These are phyloP conservation scores for Hyposoter didymator DNA, from an alignment of 2,888 invertebrate genomes.

Conservation along the genomic window DNA sequence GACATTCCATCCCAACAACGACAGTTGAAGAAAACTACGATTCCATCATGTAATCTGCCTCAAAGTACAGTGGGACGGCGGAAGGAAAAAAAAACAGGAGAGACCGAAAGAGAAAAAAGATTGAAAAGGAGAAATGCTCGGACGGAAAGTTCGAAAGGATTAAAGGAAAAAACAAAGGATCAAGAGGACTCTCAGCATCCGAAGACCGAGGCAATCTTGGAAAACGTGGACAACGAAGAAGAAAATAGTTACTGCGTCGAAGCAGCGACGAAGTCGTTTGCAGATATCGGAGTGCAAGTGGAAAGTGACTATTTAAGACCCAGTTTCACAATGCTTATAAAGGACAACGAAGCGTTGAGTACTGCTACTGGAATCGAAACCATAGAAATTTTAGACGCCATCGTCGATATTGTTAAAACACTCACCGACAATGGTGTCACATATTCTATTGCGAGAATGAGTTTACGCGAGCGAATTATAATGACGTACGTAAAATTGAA, in stretches of 20 bases:
- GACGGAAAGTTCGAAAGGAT: constrained; percentile 3
- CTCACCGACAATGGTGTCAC: background rate
- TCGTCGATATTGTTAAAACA: background rate
- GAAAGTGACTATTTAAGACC: constrained; percentile 5
- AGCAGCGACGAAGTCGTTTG: background rate
- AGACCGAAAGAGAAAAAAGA: background rate
- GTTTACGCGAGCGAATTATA: constrained; percentile 4
- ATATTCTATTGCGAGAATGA: background rate
- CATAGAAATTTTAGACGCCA: constrained; percentile 6
- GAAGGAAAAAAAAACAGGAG: constrained; percentile 23
- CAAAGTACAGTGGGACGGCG: constrained; percentile 8
- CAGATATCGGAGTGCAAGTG: constrained; percentile 23
- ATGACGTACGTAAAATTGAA: constrained; percentile 23
- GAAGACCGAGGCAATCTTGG: constrained; percentile 10
- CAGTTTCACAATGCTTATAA: constrained; percentile 15
- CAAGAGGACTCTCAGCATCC: background rate
- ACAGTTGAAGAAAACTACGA: constrained; percentile 15
- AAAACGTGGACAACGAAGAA: background rate
- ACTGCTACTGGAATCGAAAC: constrained; percentile 33
- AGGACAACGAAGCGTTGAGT: constrained; percentile 5
- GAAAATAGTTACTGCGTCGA: constrained; percentile 14
- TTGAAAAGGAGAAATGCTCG: constrained; percentile 7
- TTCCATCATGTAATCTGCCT: constrained; percentile 35
- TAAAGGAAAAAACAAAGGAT: background rate
- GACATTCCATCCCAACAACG: constrained; percentile 8